Conservation (phyloP, 2,797 vertebrate genomes). For the Pipistrellus pygmaeus region DNA sequence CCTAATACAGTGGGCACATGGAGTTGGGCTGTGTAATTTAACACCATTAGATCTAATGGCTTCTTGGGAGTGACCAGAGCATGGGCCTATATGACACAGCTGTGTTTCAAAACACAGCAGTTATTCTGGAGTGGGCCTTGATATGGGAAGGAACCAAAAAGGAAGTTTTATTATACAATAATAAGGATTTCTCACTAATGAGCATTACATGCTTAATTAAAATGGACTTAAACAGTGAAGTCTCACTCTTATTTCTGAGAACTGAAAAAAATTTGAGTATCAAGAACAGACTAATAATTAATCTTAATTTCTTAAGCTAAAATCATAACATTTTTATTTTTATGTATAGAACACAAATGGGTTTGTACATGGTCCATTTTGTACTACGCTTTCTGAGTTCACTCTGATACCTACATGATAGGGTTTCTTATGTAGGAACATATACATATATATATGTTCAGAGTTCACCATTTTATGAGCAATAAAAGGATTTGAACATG, state of each 20-base stretch:
- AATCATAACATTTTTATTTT: constrained; percentile 56
- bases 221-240: constrained; percentile 6
- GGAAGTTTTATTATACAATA: neutral
- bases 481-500: constrained; percentile 63
- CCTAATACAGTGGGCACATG: neutral
- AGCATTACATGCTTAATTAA: constrained; percentile 42
- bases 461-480: constrained; percentile 54
- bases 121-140: neutral
- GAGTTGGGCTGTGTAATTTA: neutral
- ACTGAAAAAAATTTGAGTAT: constrained; percentile 34
- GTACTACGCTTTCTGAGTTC: constrained; percentile 19
- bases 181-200: neutral
- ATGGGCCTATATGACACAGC: neutral
- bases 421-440: neutral
- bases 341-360: neutral
- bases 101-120: neutral
- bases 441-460: neutral
- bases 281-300: constrained; percentile 2
- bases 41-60: neutral
- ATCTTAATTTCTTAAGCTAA: constrained; percentile 53
- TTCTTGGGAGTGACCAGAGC: neutral
- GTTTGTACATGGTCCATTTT: constrained; percentile 29
- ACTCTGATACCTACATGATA: constrained; percentile 28
- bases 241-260: constrained; percentile 23
- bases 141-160: neutral